Base-by-base conservation (phyloP, 2,888 invertebrate genomes). In the Leucophenga montana region DNA sequence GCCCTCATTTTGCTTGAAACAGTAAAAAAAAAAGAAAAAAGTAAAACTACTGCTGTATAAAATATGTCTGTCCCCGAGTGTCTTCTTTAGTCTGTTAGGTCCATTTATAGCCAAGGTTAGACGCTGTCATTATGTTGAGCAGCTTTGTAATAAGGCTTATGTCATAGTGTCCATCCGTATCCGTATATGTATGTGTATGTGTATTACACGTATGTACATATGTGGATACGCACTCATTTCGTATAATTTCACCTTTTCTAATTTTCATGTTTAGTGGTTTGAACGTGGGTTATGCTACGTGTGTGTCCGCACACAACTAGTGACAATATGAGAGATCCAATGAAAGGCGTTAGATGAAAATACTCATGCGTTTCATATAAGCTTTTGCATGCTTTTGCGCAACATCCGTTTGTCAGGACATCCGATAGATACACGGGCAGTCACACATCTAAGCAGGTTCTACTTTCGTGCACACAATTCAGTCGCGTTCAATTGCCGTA, bases 221-320 rank as follows among this genome's bases (percentile, higher is more conserved):
- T 54, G 20, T 39, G 39, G 22, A 27, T 57, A 59, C 67, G 31
- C 67, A 64, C 44, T 39, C 70, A 57, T 70, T 73, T 78, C 78
- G 70, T 75, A 75, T 75, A 75, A 80, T 78, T 77, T 78, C 77
- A 59, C 33, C 59, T 59, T 31, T 31, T 33, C 31, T 59, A 59
- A 59, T 59, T 59, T 59, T 59, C 31, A 33, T 59, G 59, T 59
- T 59, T 59, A 33, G 59, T 59, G 59, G 33, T 27, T 59, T 59
- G 22, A 20, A 66, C 53, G 22, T 20, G 54, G 11, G 5, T 39
- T 4, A 13, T 46, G 14, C 46, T 46, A 13, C 54, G 65, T 27
- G 27, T 27, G n/a, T n/a, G n/a, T n/a, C n/a, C 70, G 69, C 67
- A 62, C 66, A 56, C 69, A 64, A 27, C 67, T 48, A 46, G 14